These are phyloP conservation scores for Protodeltote pygarga DNA, from an alignment of 2,888 invertebrate genomes.

Conservation along the genomic window DNA sequence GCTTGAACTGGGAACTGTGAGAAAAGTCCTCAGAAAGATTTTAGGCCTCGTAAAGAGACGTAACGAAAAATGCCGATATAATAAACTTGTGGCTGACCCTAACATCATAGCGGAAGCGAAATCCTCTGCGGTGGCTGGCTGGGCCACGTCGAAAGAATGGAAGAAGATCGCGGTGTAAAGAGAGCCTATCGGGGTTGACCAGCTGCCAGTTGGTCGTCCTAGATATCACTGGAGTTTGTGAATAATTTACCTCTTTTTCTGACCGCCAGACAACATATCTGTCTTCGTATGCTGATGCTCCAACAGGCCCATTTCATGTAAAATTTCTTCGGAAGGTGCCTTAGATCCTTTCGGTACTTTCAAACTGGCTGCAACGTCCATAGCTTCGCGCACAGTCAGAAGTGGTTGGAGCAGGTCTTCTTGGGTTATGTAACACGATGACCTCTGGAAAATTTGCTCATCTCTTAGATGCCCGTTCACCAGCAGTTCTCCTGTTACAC, in stretches of 20 bases:
- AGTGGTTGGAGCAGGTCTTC: constrained; percentile 91
- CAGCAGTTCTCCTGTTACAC: constrained; percentile 89
- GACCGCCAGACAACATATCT: constrained; percentile 91
- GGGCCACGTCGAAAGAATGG: too few species aligned
- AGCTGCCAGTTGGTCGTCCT: too few species aligned
- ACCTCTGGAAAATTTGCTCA: constrained; percentile 88
- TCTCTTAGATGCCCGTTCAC: constrained; percentile 89
- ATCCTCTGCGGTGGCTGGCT: too few species aligned
- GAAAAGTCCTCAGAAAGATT: too few species aligned
- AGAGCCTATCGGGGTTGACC: too few species aligned
- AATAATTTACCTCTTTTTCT: constrained; percentile 88
- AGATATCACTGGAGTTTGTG: too few species aligned
- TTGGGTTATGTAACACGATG: constrained; percentile 94
- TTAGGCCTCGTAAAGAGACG: too few species aligned
- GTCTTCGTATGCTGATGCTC: constrained; percentile 89
- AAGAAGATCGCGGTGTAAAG: too few species aligned
- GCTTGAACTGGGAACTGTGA: background rate
- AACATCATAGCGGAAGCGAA: too few species aligned
- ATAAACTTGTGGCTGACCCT: too few species aligned
- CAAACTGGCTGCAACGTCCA: constrained; percentile 92
- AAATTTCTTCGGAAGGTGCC: constrained; percentile 82
- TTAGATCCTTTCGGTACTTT: constrained; percentile 88
- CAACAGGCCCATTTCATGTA: constrained; percentile 88
- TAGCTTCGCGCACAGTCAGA: constrained; percentile 91
- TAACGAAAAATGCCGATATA: too few species aligned